Base-by-base conservation (phyloP, 1,140 invertebrate genomes). In the Lasioglossum baleicum region DNA sequence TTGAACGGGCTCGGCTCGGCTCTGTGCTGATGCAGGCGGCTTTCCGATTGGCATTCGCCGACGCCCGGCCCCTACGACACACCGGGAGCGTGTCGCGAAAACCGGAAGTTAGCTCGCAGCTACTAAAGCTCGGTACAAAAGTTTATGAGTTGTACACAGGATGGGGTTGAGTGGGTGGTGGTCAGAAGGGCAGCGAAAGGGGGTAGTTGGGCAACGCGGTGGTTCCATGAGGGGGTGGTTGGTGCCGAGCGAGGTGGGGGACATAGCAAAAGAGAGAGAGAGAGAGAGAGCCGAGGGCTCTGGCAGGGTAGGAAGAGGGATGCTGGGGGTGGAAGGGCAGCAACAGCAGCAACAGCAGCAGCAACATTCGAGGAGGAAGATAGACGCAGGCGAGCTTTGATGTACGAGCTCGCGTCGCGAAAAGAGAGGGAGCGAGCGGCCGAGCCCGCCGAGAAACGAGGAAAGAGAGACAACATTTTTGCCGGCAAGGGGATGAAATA, bases 401-500 rank as follows among this genome's bases (percentile, higher is more conserved):
- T 92, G 90, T 92, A 92, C 84, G 90, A 90, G 90, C 83, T 92
- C 89, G 88, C 86, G 88, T 82, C 73, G 82, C 71, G 83, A 80
- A 88, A 87, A 81, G 84, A 82, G 87, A 89, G 83, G 89, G 83
- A 85, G 83, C 82, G 81, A 88, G 77, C 88, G 82, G 85, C 83
- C 66, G 66, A 61, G 44, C 44, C 44, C 44, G 8, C 44, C 65
- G 79, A 65, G 82, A 60, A 75, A 70, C 48, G 63, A 69, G 85
- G 78, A 78, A 73, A 83, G 83, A 90, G 90, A 90, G 91, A 90
- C 87, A 89, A 86, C 87, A 93, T 92, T 92, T 92, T 91, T 86
- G 83, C 88, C 85, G 86, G 89, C 90, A 90, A 91, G 90, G 90
- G 90, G 90, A 92, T 92, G 90, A 91, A 92, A 92, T 92, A 91